Base-by-base conservation (phyloP, 2,113 vertebrate species). In the Zosterops lateralis region DNA sequence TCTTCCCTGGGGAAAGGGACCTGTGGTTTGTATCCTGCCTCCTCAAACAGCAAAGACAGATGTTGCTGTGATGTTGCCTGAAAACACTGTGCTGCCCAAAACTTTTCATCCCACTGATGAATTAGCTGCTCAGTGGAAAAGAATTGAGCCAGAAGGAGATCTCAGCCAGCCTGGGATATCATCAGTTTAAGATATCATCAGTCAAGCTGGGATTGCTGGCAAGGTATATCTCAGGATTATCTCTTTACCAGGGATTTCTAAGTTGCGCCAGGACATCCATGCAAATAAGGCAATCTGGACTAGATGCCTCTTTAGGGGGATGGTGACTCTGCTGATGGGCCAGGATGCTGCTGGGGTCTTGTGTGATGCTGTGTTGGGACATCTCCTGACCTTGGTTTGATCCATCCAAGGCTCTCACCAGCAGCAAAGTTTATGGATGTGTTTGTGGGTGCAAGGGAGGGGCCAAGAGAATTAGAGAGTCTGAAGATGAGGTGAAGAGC, bases 401-500 rank as follows among this genome's bases (percentile, higher is more conserved):
- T 65, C 47, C 2, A 3, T 19, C 38, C 56, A 34, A 64, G 54
- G 44, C 20, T 77, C 28, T 18, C 50, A 48, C 19, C 81, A 56
- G n/a, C 75, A 82, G 36, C 36, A 82, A 38, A 48, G 26, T 22
- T 71, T 28, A 15, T 15, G 48, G 48, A 21, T 60, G 51, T 3
- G 17, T 79, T 54, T 60, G 40, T 21, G 76, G 89, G 82, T 77
- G 71, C 0, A 0, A 87, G 48, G 34, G 48, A 42, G 0, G 7
- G 57, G 65, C 67, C 0, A 3, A 72, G 68, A 18, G 65, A 90
- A 65, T 92, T 53, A 76, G 53, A 44, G 68, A 86, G 86, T 76
- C 76, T 45, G 87, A 90, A 65, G 90, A 74, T 54, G 74, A 86
- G 92, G 89, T 89, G 96, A 94, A 53, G 32, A 91, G 36, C 29